These are phyloP conservation scores for Actinemys pallida DNA, from an alignment of 2,113 vertebrate genomes.

Conservation along the genomic window DNA sequence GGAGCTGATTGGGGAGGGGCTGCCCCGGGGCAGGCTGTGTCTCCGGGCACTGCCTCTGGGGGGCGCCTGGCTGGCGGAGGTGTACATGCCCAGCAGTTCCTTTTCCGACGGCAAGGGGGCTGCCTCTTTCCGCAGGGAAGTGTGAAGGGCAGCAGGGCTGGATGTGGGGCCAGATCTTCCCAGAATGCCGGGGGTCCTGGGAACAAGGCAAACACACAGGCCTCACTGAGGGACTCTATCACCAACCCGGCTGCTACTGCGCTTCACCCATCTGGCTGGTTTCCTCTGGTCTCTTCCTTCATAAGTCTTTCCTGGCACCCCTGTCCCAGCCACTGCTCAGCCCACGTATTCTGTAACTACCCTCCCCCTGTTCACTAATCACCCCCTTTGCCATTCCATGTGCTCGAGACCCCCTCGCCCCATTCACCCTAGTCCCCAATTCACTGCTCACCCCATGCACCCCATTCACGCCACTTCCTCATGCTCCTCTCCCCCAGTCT, in stretches of 20 bases:
- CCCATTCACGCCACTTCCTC: fast-evolving
- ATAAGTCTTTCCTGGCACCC: background rate
- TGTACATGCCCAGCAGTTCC: background rate
- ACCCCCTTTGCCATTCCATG: background rate
- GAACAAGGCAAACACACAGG: fast-evolving
- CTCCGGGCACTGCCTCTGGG: background rate
- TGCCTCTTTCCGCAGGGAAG: background rate
- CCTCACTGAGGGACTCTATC: background rate
- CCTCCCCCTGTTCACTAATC: fast-evolving
- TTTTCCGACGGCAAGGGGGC: background rate
- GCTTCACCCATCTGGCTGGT: background rate
- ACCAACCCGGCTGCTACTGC: background rate
- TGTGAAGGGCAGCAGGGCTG: background rate
- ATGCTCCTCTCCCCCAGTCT: fast-evolving
- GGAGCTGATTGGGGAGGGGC: constrained; percentile 37
- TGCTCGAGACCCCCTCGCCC: background rate
- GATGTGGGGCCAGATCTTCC: background rate
- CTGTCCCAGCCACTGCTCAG: background rate
- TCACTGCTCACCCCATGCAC: fast-evolving
- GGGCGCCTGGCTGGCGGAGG: fast-evolving
- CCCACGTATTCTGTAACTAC: background rate
- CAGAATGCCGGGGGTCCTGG: background rate
- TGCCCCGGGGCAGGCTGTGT: background rate
- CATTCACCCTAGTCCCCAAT: fast-evolving
- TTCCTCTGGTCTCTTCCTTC: fast-evolving